These are phyloP conservation scores for Epinephelus malabaricus DNA, from an alignment of 2,797 vertebrate species.

Conservation along the genomic window DNA sequence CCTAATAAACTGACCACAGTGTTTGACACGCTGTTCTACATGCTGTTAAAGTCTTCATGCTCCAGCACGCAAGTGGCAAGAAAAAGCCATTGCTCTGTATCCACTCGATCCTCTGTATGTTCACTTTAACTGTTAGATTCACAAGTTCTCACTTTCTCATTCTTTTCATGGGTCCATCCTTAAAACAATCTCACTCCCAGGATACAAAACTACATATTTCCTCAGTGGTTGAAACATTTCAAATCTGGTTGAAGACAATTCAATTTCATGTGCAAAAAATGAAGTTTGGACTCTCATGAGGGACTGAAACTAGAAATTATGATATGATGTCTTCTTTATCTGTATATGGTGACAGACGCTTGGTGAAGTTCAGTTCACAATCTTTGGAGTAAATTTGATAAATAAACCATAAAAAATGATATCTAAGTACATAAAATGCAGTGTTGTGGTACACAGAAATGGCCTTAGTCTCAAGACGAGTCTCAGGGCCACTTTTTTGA, in stretches of 20 bases:
- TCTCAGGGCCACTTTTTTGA: no score
- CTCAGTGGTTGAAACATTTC: background rate
- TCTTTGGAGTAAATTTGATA: no score
- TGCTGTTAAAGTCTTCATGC: constrained; percentile 65
- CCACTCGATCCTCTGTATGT: constrained; percentile 3
- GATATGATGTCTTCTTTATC: background rate
- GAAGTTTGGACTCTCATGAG: background rate
- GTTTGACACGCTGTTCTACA: constrained; percentile 70
- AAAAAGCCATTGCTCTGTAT: constrained; percentile 35
- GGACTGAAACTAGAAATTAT: constrained; percentile 1
- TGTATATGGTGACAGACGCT: constrained; percentile 3
- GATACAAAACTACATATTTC: constrained; percentile 7
- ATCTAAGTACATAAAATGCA: no score
- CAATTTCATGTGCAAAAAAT: background rate
- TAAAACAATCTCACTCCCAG: background rate
- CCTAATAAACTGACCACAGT: constrained; percentile 79
- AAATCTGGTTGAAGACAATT: constrained; percentile 4
- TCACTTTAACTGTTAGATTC: background rate
- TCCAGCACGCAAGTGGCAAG: constrained; percentile 56
- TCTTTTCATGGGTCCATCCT: background rate
- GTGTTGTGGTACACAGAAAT: no score
- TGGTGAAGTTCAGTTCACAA: no score
- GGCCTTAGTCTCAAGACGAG: no score
- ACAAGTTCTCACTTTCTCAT: constrained; percentile 3
- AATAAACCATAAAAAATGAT: no score